These are phyloP conservation scores for Scolanthus callimorphus DNA, from an alignment of 92 coral and sea anemone genomes.

Conservation along the genomic window DNA sequence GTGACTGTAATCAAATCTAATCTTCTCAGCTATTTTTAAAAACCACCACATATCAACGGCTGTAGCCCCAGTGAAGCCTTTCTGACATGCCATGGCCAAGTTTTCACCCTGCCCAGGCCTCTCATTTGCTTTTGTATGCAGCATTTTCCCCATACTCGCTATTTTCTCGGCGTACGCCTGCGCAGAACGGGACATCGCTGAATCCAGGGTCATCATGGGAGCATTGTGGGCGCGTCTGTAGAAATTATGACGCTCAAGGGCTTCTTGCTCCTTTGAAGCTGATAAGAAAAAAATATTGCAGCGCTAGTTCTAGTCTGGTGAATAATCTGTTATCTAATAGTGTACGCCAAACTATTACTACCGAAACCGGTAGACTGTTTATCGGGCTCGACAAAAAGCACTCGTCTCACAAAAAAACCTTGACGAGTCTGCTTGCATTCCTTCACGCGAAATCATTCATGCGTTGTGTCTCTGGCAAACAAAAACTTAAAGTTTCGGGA, in stretches of 20 bases:
- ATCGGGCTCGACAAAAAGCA: no score
- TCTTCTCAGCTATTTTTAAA: not conserved
- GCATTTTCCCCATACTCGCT: constrained; percentile 27
- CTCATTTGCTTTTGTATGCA: constrained; percentile 32
- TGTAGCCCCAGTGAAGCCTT: constrained; percentile 28
- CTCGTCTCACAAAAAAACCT: no score
- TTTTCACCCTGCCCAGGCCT: constrained; percentile 83
- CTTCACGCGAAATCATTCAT: no score
- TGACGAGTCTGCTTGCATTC: no score
- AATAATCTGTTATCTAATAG: no score
- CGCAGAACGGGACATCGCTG: constrained; percentile 46
- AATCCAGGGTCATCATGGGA: constrained; percentile 42
- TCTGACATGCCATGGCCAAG: constrained; percentile 45
- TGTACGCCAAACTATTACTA: no score
- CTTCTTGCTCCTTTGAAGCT: constrained; percentile 41
- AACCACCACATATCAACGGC: constrained; percentile 58
- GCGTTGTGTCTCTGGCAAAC: no score
- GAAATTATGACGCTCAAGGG: constrained; percentile 54
- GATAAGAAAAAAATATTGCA: no score
- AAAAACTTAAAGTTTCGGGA: no score
- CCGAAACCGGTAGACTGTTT: no score
- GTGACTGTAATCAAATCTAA: no score
- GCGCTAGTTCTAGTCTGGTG: no score
- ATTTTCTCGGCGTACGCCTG: constrained; percentile 48
- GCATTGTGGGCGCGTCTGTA: constrained; percentile 67